Base-by-base conservation (phyloP, 1,140 invertebrate genomes). In the Drepana arcuata region DNA sequence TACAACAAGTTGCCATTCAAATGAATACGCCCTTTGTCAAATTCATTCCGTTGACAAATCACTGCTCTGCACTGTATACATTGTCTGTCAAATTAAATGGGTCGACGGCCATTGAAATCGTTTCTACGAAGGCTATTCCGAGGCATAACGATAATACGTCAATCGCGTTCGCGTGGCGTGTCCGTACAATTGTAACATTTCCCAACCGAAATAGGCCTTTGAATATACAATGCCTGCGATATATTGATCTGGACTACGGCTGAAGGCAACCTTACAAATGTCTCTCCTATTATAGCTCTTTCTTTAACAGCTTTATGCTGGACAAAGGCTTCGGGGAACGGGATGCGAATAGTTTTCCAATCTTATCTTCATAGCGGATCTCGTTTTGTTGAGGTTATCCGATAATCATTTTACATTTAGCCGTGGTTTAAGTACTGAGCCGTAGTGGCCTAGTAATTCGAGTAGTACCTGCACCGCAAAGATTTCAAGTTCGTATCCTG, bases 41-140 rank as follows among this genome's bases (percentile, higher is more conserved):
- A 75, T 77, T 75, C 71, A 74, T 81, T 81, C 61, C 58, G 55
- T 75, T 81, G 77, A 81, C 77, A 81, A 81, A 81, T 81, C 72
- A 62, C 54, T 62, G 45, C 56, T 60, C 56, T 65, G 59, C 61
- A 67, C 63, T 68, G 46, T 67, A 54, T 71, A 70, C 56, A 72
- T 75, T 78, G 68, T 75, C 64, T 65, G 61, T 67, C 59, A 61
- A 65, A 70, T 72, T 65, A 72, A 75, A 75, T 73, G 63, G 69
- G 58, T 57, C 61, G 39, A 23, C 51, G 54, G 35, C 56, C 46
- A 68, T 73, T 64, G 70, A 65, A 74, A 66, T 62, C 44, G 61
- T 61, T 71, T 70, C 65, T 59, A 50, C 47, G 61, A 70, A 71
- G 54, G 70, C 65, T 61, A 68, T 69, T 65, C 58, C 50, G 51